Conservation (phyloP, 2,113 vertebrate species). For the Pluvialis apricaria region DNA sequence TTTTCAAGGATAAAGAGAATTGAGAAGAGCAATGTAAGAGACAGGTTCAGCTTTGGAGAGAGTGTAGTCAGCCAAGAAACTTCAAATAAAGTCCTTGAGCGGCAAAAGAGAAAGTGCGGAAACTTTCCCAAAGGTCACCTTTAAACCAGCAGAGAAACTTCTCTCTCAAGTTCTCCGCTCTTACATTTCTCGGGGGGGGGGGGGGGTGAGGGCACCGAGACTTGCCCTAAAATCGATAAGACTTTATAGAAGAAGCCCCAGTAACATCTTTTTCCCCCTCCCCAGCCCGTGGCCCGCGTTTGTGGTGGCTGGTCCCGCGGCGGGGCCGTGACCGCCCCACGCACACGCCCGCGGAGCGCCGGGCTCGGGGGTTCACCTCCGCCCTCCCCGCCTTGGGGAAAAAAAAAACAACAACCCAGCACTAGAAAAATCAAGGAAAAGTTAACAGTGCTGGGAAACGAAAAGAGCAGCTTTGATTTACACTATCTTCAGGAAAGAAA, state of each 20-base stretch:
- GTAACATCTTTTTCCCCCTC: no score
- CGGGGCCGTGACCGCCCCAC: not conserved
- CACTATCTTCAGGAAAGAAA: not conserved
- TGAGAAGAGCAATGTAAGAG: not conserved
- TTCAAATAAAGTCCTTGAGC: slow-evolving; percentile 9
- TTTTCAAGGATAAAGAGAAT: not conserved
- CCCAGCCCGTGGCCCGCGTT: not conserved
- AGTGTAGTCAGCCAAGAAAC: not conserved
- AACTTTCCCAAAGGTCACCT: slow-evolving; percentile 48
- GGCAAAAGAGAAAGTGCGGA: slow-evolving; percentile 4
- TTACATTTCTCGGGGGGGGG: not conserved
- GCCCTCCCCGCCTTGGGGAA: not conserved
- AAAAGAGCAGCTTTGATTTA: not conserved
- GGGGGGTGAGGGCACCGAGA: not conserved
- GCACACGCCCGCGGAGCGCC: not conserved
- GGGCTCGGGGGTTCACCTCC: not conserved
- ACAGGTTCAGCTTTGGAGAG: not conserved
- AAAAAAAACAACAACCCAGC: not conserved
- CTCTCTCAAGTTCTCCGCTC: not conserved
- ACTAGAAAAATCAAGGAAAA: not conserved
- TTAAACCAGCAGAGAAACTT: not conserved
- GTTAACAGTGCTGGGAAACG: not conserved
- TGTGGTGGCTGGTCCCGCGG: not conserved
- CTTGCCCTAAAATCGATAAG: not conserved
- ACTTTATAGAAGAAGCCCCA: not conserved